Evolutionary conservation across 2,797 vertebrate species (phyloP).

Genomic region (Rhinophrynus dorsalis): DNA sequence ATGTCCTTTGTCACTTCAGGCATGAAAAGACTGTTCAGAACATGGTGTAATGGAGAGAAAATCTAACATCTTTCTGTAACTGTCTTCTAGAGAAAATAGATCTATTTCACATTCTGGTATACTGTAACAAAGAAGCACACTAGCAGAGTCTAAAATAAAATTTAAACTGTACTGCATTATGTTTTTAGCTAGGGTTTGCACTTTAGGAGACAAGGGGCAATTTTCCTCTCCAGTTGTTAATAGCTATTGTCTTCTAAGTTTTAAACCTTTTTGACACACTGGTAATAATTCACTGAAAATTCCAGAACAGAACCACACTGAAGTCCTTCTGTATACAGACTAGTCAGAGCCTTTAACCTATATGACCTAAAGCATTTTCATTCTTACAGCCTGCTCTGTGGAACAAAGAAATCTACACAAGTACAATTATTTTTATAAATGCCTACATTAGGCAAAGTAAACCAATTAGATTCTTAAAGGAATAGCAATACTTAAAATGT

Average conservation of each 20-base stretch:
- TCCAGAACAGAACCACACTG: neutral
- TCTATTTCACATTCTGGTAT: neutral
- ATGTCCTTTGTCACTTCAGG: conserved; percentile 9
- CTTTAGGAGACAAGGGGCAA: neutral
- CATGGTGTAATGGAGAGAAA: no score
- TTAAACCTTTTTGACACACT: no score
- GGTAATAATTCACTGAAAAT: neutral
- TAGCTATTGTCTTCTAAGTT: no score
- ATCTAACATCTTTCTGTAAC: neutral
- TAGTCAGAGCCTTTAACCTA: neutral
- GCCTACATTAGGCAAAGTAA: neutral
- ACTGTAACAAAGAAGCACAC: no score
- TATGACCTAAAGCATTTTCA: neutral
- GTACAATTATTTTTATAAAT: neutral
- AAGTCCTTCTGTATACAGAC: neutral
- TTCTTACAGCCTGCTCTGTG: neutral
- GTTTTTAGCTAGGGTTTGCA: no score
- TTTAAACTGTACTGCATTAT: conserved; percentile 2
- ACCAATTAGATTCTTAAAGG: no score
- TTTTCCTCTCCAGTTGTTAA: neutral
- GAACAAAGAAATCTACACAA: neutral
- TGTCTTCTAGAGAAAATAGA: neutral
- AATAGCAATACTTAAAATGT: no score
- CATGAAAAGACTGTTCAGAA: no score
- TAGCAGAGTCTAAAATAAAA: neutral